phyloP scores from a whole-genome alignment of 1,140 invertebrate species.

The Orius laevigatus region DNA sequence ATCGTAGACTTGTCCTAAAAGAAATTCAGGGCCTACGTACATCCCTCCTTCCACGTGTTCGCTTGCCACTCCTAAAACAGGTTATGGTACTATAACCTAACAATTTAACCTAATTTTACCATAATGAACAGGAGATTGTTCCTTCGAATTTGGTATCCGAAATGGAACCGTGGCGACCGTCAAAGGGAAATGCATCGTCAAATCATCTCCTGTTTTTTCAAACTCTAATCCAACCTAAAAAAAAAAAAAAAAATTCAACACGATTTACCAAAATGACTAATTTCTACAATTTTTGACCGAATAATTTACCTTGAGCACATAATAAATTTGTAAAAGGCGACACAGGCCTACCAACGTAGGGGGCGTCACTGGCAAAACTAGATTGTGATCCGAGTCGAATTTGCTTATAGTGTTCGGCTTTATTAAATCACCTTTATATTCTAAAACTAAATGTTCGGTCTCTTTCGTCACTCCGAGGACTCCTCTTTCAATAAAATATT shows the following conservation, averaged over 20 bases:
- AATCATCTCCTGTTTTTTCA: slow-evolving; percentile 53
- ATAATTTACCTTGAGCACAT: slow-evolving; percentile 50
- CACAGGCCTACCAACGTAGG: slow-evolving; percentile 59
- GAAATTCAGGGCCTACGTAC: slow-evolving; percentile 68
- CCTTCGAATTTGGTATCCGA: slow-evolving; percentile 52
- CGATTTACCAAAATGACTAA: neutral
- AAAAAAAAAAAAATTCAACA: slow-evolving; percentile 9
- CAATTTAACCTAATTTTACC: slow-evolving; percentile 38
- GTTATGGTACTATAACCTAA: slow-evolving; percentile 9
- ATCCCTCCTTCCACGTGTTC: slow-evolving; percentile 62
- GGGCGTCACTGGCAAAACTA: slow-evolving; percentile 63
- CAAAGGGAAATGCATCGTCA: slow-evolving; percentile 64
- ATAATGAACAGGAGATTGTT: slow-evolving; percentile 49
- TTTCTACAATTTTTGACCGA: neutral
- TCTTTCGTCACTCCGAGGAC: slow-evolving; percentile 59
- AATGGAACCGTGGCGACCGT: slow-evolving; percentile 67
- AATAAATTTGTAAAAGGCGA: slow-evolving; percentile 62
- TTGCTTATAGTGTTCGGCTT: slow-evolving; percentile 40
- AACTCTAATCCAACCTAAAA: slow-evolving; percentile 50
- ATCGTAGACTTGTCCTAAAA: slow-evolving; percentile 67
- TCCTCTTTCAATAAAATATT: slow-evolving; percentile 67
- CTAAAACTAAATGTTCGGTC: slow-evolving; percentile 50
- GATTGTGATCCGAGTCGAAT: slow-evolving; percentile 46
- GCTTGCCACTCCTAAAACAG: slow-evolving; percentile 42
- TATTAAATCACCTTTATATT: slow-evolving; percentile 50